Base-by-base conservation (phyloP, 2,113 vertebrate species). In the Plotosus lineatus region DNA sequence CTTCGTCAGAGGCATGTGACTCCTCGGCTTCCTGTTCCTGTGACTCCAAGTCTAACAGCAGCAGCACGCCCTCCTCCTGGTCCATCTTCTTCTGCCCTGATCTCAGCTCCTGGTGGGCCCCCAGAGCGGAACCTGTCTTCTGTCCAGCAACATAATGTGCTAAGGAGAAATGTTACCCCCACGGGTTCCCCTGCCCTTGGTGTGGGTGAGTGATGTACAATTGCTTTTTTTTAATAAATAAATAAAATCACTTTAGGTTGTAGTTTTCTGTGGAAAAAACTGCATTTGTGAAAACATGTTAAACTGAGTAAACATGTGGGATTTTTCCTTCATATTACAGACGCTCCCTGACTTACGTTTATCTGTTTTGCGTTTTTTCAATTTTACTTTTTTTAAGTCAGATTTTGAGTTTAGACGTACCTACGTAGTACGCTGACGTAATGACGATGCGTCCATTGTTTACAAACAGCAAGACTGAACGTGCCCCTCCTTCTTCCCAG, bases 161-260 rank as follows among this genome's bases (percentile, higher is more conserved):
- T 96, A 90, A 95, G 95, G 86, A 95, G 91, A 89, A 94, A 94
- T 86, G 91, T 94, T 91, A 95, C 95, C 88, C 96, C 94, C 1
- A 72, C 81, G 89, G 94, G 95, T 90, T 94, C 95, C 92, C 92
- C 95, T 89, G 90, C 94, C 91, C 92, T 93, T 92, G 97, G 95
- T 95, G 93, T 96, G 92, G 96, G 96, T 97, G 95, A 96, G 96
- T 95, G 94, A 91, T 93, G 88, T 91, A 92, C 91, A 94, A 36
- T 12, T 38, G 2, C 38, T 55, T 55, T 60, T 60, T 60, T 60
- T 60, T 66, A 0, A 3, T 31, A 31, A n/a, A n/a, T n/a, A n/a
- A n/a, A 42, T 44, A 33, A 33, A 72, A 17, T 48, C 69, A 31
- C n/a, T n/a, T 4, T 6, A 50, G 17, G 17, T 72, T 50, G 31